These are phyloP conservation scores for Podotricha telesiphe DNA, from an alignment of 2,888 invertebrate genomes.

Conservation along the genomic window DNA sequence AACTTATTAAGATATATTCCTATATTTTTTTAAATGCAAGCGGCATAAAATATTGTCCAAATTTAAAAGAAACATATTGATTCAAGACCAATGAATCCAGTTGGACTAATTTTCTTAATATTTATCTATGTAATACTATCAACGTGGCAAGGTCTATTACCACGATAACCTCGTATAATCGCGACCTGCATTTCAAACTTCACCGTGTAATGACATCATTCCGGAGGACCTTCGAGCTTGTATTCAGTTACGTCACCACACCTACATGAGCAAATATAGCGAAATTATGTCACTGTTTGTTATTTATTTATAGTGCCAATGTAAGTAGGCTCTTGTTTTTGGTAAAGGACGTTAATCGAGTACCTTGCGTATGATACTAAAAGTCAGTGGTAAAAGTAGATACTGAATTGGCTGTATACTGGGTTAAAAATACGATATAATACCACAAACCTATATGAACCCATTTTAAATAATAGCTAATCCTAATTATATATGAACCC, in stretches of 20 bases:
- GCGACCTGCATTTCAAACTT: conserved; percentile 51
- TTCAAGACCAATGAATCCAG: background rate
- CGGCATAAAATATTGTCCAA: background rate
- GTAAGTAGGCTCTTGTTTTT: background rate
- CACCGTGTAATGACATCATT: conserved; percentile 59
- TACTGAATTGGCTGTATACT: too few species aligned
- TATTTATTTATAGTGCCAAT: background rate
- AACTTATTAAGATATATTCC: too few species aligned
- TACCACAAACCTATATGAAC: too few species aligned
- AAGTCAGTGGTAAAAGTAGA: background rate
- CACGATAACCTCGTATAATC: conserved; percentile 54
- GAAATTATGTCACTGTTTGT: conserved; percentile 28
- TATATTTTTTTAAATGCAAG: too few species aligned
- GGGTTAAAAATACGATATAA: too few species aligned
- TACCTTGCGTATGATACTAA: background rate
- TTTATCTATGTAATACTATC: conserved; percentile 34
- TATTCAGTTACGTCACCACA: conserved; percentile 35
- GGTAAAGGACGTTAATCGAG: background rate
- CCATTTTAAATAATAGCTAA: too few species aligned
- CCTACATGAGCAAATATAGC: conserved; percentile 19
- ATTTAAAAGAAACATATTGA: background rate
- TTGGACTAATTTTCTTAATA: too few species aligned
- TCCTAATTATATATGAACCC: too few species aligned
- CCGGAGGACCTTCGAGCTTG: conserved; percentile 34
- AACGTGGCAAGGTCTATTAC: conserved; percentile 50